A percentile compares a stretch with the other conserved stretches of the same genome.
Conservation (phyloP, 2,113 vertebrate genomes). For the Gymnorhina tibicen region DNA sequence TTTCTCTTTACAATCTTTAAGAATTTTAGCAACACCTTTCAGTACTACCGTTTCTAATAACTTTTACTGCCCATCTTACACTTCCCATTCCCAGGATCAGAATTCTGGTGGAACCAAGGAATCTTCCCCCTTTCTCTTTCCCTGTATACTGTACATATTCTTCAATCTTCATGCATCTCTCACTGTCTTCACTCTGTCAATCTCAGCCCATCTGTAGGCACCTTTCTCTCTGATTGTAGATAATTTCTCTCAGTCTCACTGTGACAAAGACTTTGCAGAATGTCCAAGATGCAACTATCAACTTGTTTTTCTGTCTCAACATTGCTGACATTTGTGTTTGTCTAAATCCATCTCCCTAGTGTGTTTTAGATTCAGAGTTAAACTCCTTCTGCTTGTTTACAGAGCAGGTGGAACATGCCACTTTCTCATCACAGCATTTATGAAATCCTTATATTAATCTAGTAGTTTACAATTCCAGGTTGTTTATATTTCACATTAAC, state of each 20-base stretch:
- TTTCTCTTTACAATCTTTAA: background rate
- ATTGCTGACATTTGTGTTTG: background rate
- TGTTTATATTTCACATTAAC: background rate
- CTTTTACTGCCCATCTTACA: background rate
- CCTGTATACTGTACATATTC: background rate
- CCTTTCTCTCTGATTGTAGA: background rate
- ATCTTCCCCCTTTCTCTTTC: background rate
- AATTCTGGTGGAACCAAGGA: background rate
- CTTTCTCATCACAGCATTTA: background rate
- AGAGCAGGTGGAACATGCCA: fast-evolving
- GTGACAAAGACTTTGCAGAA: background rate
- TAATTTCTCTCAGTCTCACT: background rate
- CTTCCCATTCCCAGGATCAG: background rate
- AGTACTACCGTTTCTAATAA: background rate
- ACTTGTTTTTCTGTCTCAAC: background rate
- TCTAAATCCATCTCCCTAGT: background rate
- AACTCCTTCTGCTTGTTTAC: background rate
- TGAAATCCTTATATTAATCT: background rate
- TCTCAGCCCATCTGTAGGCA: background rate
- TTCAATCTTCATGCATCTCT: fast-evolving
- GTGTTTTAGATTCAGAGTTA: background rate
- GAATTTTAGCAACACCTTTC: background rate
- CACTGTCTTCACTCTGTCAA: background rate
- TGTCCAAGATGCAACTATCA: background rate
- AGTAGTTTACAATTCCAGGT: background rate